Conservation (phyloP, 1,140 invertebrate species). For the Bombus sylvicola region DNA sequence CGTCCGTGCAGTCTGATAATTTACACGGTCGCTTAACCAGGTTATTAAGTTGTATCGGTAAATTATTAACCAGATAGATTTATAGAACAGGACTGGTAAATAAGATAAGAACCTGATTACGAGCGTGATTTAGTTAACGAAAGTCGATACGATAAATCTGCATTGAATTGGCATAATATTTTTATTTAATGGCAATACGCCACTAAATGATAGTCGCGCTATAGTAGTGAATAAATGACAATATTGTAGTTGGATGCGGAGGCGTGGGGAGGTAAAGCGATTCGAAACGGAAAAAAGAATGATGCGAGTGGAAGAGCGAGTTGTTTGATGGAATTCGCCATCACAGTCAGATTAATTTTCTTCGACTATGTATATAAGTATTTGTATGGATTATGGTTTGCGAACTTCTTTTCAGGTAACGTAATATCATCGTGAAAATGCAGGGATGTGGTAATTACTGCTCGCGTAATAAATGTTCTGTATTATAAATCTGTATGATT, state of each 20-base stretch:
- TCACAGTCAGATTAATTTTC: background rate
- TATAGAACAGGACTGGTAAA: background rate
- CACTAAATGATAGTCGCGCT: background rate
- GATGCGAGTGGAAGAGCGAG: background rate
- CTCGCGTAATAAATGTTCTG: too few species aligned
- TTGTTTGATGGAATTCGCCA: background rate
- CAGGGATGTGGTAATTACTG: too few species aligned
- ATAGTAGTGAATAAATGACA: background rate
- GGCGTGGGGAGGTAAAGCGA: background rate
- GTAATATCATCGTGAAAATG: too few species aligned
- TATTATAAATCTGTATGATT: too few species aligned
- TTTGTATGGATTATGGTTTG: too few species aligned
- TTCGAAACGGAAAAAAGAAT: background rate
- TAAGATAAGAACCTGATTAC: background rate
- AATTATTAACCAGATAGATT: constrained; percentile 10
- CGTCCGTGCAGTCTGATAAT: constrained; percentile 75
- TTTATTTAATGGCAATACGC: background rate
- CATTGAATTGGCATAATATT: too few species aligned
- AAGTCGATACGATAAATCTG: background rate
- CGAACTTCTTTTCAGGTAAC: too few species aligned
- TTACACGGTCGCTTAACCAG: constrained; percentile 15
- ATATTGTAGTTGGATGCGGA: too few species aligned
- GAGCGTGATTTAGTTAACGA: background rate
- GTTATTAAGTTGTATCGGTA: constrained; percentile 3
- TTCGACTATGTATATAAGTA: background rate